A percentile compares a stretch with the other conserved stretches of the same genome.
phyloP scores from a whole-genome alignment of 2,797 vertebrate species.

The Crax fasciolata region DNA sequence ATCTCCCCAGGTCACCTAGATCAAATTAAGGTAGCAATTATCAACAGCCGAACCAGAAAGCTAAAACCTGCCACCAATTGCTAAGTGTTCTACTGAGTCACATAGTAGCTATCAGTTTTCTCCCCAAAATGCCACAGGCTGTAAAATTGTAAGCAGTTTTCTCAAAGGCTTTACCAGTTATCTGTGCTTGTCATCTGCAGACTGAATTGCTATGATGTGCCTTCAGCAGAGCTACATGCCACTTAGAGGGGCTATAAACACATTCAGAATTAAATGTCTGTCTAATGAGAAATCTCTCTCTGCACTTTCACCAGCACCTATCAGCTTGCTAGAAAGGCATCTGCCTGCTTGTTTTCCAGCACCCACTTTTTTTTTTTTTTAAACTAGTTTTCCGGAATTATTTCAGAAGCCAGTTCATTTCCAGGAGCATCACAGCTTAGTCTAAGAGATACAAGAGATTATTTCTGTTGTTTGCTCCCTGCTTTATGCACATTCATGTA shows the following conservation, averaged over 20 bases:
- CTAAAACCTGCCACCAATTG: conserved; percentile 67
- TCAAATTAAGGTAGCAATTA: conserved; percentile 72
- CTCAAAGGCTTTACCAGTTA: conserved; percentile 66
- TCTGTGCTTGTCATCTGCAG: conserved; percentile 66
- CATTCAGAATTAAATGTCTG: conserved; percentile 45
- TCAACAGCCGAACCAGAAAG: conserved; percentile 64
- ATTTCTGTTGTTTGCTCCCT: not conserved
- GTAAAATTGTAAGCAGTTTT: conserved; percentile 60
- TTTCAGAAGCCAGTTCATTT: not conserved
- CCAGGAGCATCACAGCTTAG: not conserved
- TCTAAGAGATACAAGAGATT: conserved; percentile 19
- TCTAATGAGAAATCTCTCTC: conserved; percentile 56
- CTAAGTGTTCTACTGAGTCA: conserved; percentile 50
- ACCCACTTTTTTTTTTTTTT: not conserved
- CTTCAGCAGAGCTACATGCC: conserved; percentile 47
- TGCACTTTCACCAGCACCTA: not conserved
- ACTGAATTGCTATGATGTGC: conserved; percentile 55
- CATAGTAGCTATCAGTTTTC: conserved; percentile 54
- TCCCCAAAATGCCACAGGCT: conserved; percentile 58
- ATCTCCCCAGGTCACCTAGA: conserved; percentile 73
- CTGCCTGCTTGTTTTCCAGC: not conserved
- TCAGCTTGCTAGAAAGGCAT: not conserved
- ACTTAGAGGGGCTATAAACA: conserved; percentile 21
- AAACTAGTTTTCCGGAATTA: not conserved
- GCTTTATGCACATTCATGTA: not conserved